These are phyloP conservation scores for Diachasmimorpha longicaudata DNA, from an alignment of 1,140 invertebrate genomes.

Conservation along the genomic window DNA sequence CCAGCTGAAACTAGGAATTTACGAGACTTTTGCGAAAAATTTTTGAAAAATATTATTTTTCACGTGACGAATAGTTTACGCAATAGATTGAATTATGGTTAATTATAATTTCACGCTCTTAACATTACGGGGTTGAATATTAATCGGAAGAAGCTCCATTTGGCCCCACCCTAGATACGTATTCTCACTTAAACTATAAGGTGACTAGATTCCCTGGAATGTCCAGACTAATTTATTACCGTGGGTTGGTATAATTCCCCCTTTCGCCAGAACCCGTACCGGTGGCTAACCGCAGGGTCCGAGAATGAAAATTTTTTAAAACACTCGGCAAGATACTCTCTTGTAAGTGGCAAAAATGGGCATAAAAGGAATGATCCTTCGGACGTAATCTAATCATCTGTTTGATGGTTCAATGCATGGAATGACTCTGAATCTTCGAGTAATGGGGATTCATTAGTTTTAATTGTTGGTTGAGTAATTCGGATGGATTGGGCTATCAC, in stretches of 20 bases:
- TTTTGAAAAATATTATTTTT: too few species aligned
- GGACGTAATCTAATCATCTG: not conserved
- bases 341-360: not conserved
- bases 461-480: too few species aligned
- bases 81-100: not conserved
- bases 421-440: not conserved
- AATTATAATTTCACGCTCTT: not conserved
- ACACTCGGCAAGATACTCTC: not conserved
- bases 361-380: not conserved
- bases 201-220: slow-evolving; percentile 4
- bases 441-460: not conserved
- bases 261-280: not conserved
- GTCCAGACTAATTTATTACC: slow-evolving; percentile 5
- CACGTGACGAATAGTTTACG: not conserved
- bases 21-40: too few species aligned
- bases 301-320: not conserved
- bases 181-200: not conserved
- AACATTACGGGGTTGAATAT: not conserved
- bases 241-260: not conserved
- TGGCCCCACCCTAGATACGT: not conserved
- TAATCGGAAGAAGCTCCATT: not conserved
- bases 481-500: too few species aligned
- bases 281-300: slow-evolving; percentile 1
- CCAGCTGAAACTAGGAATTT: too few species aligned
- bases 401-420: not conserved